Base-by-base conservation (phyloP, 2,797 vertebrate genomes). In the Philypnodon macrostomus region DNA sequence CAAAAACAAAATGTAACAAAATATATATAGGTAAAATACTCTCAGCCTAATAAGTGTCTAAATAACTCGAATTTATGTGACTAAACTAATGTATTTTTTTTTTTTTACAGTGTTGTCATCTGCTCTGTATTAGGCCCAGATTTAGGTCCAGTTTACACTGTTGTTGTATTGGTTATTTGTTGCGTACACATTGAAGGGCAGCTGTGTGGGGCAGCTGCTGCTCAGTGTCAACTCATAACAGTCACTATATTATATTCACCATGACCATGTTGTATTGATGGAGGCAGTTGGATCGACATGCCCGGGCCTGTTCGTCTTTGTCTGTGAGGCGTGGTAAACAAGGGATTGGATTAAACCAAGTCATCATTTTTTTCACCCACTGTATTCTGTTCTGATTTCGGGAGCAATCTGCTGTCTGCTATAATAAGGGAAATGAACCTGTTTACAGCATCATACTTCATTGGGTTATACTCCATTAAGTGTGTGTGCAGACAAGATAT, bases 141-240 rank as follows among this genome's bases (percentile, higher is more conserved):
- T 59, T 52, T 63, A 58, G 78, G n/a, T n/a, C 67, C 69, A 75
- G 66, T 68, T 77, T n/a, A n/a, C n/a, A n/a, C 60, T 61, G 58
- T 75, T 81, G 81, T 72, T 5, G 59, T 66, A 59, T 67, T 58
- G 61, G 48, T 17, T 63, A 34, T 80, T 80, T 72, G 67, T 53
- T 54, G 58, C 47, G 58, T 80, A 49, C 55, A 37, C 71, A 74
- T 60, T 57, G 49, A 66, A 58, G 63, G 62, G 65, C 81, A 87
- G 83, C 83, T 84, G 85, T 77, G 52, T 8, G 2, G 26, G 51
- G 79, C 83, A 85, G 81, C 85, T 85, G 83, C 75, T 58, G 73
- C 35, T 67, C 11, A 53, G 47, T 50, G 18, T 57, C 58, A 73
- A 53, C 60, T n/a, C 75, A 48, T 41, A 63, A 70, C 76, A 84